Percentiles rank a stretch among this genome's conserved stretches.
Evolutionary conservation across 2,888 invertebrate species (phyloP).

Genomic region (Trissolcus japonicus): DNA sequence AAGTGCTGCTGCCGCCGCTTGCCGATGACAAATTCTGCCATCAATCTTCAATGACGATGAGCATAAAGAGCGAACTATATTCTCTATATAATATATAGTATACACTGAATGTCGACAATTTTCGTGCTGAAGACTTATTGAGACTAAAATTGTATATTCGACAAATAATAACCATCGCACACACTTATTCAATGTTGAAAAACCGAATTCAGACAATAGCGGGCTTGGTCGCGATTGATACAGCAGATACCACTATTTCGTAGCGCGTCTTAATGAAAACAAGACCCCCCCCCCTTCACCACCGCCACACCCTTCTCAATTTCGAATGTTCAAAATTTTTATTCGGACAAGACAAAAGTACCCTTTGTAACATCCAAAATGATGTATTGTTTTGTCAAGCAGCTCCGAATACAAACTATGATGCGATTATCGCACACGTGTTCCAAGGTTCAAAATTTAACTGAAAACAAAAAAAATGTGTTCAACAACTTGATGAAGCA

Average conservation of each 20-base stretch:
- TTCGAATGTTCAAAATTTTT: slow-evolving; percentile 12
- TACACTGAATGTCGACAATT: slow-evolving; percentile 1
- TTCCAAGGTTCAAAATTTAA: slow-evolving; percentile 22
- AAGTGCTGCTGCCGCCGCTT: no score
- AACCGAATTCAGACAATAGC: slow-evolving; percentile 53
- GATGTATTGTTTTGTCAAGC: neutral
- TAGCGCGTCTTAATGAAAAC: slow-evolving; percentile 28
- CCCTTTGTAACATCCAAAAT: neutral
- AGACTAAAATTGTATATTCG: slow-evolving; percentile 32
- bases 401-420: no score
- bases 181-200: slow-evolving; percentile 28
- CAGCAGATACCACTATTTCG: slow-evolving; percentile 19
- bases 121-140: slow-evolving; percentile 21
- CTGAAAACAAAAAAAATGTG: slow-evolving; percentile 37
- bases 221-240: slow-evolving; percentile 25
- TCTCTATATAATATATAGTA: neutral
- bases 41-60: slow-evolving; percentile 26
- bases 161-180: slow-evolving; percentile 11
- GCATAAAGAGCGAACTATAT: neutral
- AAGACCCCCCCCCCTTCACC: slow-evolving; percentile 1
- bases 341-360: slow-evolving; percentile 7
- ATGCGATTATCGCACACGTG: no score
- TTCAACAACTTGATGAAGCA: slow-evolving; percentile 36
- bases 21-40: slow-evolving; percentile 4
- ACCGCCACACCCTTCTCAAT: neutral